A percentile compares a stretch with the other conserved stretches of the same genome.
Evolutionary conservation across 2,888 invertebrate species (phyloP).

Genomic region (Drosophila atripex): DNA sequence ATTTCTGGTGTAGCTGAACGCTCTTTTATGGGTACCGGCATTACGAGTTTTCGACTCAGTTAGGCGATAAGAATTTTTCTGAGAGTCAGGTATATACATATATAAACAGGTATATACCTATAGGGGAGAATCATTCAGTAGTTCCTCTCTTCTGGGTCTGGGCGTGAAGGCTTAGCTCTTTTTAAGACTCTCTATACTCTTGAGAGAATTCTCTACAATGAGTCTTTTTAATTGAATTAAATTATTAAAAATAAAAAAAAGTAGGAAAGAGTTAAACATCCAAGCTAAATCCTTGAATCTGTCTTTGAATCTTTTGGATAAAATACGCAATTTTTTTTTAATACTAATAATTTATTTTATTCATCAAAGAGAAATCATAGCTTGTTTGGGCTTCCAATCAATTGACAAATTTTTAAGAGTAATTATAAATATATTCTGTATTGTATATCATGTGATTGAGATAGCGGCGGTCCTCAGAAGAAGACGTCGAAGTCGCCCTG

Average conservation of each 20-base stretch:
- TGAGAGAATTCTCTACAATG: no score
- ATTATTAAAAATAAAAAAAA: background rate
- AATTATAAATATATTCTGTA: constrained; percentile 62
- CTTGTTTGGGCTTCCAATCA: constrained; percentile 45
- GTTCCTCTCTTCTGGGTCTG: background rate
- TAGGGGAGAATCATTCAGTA: no score
- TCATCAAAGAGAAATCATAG: constrained; percentile 33
- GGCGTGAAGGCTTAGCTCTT: background rate
- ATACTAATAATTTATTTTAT: constrained; percentile 55
- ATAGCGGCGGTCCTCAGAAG: constrained; percentile 57
- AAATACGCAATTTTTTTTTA: background rate
- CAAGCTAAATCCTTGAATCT: background rate
- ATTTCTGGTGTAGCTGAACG: no score
- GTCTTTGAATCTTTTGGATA: background rate
- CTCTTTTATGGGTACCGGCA: constrained; percentile 8
- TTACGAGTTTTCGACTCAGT: background rate
- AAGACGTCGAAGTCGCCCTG: constrained; percentile 69
- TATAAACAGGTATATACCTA: background rate
- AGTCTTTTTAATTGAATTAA: no score
- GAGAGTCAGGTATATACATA: background rate
- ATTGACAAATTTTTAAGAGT: constrained; percentile 62
- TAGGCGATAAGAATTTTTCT: constrained; percentile 9
- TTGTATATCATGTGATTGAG: constrained; percentile 42
- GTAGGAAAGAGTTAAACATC: background rate
- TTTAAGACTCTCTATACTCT: no score